Evolutionary conservation across 2,797 vertebrate species (phyloP), one percentile per base, ranked within the genome.

Genomic region (Propithecus deckenii): DNA sequence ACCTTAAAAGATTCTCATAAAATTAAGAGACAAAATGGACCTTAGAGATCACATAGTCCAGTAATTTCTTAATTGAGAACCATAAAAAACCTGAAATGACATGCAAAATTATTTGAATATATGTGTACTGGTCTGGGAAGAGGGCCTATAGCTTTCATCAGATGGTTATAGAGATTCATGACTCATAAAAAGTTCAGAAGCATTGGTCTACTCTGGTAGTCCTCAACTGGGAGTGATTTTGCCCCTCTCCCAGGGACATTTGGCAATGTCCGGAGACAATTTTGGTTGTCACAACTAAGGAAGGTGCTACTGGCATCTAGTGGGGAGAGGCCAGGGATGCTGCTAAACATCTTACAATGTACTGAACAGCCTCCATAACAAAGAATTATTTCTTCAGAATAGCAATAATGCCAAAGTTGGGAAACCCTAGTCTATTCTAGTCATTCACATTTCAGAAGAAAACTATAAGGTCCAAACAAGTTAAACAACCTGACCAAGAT

Each of bases 11-110:
- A 89, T 15, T 85, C 86, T 89, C 63, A 78, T 65, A 96, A 96
- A 96, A 89, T 91, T 93, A 71, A 86, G 67, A 91, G n/a, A 67
- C n/a, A 96, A 97, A 92, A 63, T 94, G 57, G 38, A 57, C 35
- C 28, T 84, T 95, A 89, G 78, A 81, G 41, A 91, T 86, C 11
- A 67, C 28, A 86, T 41, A 92, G 41, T 79, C 35, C 32, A 38
- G 14, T 59, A 41, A 75, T 71, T 90, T 94, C 81, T 95, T 96
- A 92, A 91, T 55, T 69, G 46, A n/a, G 63, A 48, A 59, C 22
- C 41, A 83, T 87, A 46, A 94, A 92, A 93, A 23, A 95, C 79
- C 38, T 88, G 55, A 92, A 92, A 91, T 86, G n/a, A 11, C 59
- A 86, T 48, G 30, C 15, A 91, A 88, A 96, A 93, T 88, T 72